Conservation (phyloP, 2,888 invertebrate species). For the Pyralis farinalis region DNA sequence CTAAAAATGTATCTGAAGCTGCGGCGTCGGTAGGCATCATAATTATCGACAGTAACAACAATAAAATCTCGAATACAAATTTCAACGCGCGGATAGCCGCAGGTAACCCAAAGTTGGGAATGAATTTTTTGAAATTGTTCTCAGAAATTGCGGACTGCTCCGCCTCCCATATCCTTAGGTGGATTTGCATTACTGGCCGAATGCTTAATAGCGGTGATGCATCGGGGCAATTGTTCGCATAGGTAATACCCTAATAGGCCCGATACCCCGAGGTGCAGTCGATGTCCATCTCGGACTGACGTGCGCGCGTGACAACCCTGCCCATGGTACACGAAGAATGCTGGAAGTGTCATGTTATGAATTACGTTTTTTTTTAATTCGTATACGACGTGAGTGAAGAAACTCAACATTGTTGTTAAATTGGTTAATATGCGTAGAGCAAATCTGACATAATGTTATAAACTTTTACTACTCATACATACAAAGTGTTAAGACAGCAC, state of each 20-base stretch:
- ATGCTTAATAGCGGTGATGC: constrained; percentile 2
- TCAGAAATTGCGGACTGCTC: background rate
- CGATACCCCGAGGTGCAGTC: constrained; percentile 5
- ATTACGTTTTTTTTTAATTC: no score
- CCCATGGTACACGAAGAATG: background rate
- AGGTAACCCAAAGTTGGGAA: background rate
- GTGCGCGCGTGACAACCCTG: background rate
- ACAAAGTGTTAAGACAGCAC: no score
- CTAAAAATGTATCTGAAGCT: no score
- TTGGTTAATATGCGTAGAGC: no score
- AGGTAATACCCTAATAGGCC: background rate
- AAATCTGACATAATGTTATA: no score
- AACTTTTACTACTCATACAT: no score
- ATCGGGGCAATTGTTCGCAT: constrained; percentile 3
- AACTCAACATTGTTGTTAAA: no score
- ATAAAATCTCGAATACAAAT: background rate
- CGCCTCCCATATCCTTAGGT: background rate
- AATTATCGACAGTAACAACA: background rate
- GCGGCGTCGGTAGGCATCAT: background rate
- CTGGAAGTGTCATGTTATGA: background rate
- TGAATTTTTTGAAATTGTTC: background rate
- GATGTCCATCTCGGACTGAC: background rate
- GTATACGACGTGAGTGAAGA: no score
- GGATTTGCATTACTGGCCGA: constrained; percentile 5
- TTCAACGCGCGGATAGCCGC: background rate